A percentile compares a stretch with the other conserved stretches of the same genome.
Evolutionary conservation across 2,888 invertebrate species (phyloP).

Genomic region (Morinoia aosen): DNA sequence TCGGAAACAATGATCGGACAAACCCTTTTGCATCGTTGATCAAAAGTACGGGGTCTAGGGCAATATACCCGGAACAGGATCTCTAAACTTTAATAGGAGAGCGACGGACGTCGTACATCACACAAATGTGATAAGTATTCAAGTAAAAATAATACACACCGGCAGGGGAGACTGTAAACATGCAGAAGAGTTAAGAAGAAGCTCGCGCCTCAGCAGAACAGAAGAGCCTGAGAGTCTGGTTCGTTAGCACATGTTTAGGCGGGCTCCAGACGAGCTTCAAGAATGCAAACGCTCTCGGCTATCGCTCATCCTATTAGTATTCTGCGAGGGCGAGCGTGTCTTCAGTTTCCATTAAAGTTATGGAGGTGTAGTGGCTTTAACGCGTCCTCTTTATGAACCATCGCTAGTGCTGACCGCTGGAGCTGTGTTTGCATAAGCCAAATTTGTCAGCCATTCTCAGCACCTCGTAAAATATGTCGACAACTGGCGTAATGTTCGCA

Average conservation of each 20-base stretch:
- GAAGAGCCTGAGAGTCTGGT: neutral
- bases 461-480: constrained; percentile 46
- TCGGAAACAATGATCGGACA: neutral
- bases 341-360: constrained; percentile 52
- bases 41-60: neutral
- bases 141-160: neutral
- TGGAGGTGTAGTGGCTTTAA: constrained; percentile 51
- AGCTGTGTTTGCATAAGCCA: constrained; percentile 50
- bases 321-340: constrained; percentile 22
- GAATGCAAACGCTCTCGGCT: constrained; percentile 45
- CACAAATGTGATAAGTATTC: neutral
- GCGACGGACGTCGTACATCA: neutral
- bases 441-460: constrained; percentile 51
- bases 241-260: constrained; percentile 45
- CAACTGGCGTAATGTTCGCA: constrained; percentile 40
- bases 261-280: constrained; percentile 5
- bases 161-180: neutral
- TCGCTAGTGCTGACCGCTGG: constrained; percentile 43
- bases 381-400: constrained; percentile 49
- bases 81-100: neutral
- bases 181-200: neutral
- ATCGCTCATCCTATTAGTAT: constrained; percentile 49
- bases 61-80: neutral
- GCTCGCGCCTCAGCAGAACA: neutral
- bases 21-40: neutral